Evolutionary conservation across 2,797 vertebrate species (phyloP), one percentile per base, ranked within the genome.

Genomic region (Micromesistius poutassou): DNA sequence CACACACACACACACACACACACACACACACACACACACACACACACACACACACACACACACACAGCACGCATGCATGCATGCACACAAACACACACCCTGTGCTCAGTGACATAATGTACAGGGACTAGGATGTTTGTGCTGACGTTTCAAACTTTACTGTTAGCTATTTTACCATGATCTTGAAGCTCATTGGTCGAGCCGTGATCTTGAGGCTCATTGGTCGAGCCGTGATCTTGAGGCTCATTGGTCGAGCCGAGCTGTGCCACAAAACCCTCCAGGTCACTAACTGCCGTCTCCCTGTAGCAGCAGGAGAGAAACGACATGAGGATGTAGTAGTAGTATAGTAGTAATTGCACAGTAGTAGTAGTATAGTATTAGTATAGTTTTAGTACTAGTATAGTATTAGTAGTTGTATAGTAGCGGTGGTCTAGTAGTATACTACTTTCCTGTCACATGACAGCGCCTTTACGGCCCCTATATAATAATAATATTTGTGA

Each of bases 201-300:
- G 30, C 2, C 30, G 28, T 13, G 28, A 14, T 30, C 30, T 66
- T 14, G 14, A 77, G 74, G 70, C 31, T 19, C 5, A 1, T 35
- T 35, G 28, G 42, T 42, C 25, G 31, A 50, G 71, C 74, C 82
- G 40, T 13, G 28, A 31, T 30, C 30, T 66, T 14, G 14, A 77
- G 74, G 70, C 31, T 14, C 5, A 1, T 35, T 35, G 28, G 42
- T 42, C n/a, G 30, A 55, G 71, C 74, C 82, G 40, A 42, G 92
- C 98, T 97, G 93, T 79, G 89, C 87, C 78, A 98, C 85, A 86
- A 96, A 95, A 72, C 75, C 85, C 75, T 91, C 89, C 72, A 97
- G 80, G 79, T 97, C 95, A 74, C 83, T 90, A 82, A 96, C 95
- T 78, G 92, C 82, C 85, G 93, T 95, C 84, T 87, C 89, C 84